Evolutionary conservation across 2,113 vertebrate species (phyloP), one percentile per base, ranked within the genome.

Genomic region (Pandion haliaetus): DNA sequence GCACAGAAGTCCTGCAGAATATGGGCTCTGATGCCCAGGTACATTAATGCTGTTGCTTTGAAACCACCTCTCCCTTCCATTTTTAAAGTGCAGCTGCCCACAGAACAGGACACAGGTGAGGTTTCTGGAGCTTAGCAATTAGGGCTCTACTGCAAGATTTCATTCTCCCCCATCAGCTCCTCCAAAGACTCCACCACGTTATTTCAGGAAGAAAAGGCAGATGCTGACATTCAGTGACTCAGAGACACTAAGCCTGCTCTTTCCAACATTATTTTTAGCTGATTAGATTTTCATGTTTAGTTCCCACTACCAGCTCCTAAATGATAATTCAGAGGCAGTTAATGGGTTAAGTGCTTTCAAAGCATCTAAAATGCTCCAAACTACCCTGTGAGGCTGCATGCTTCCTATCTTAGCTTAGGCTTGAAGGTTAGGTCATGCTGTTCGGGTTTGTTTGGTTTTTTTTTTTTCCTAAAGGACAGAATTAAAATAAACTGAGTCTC

Each of bases 141-240:
- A 85, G 42, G n/a, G 49, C 59, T 81, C 29, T n/a, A 15, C 38
- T 36, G 55, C 20, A 18, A 72, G 58, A 55, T 58, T 52, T 36
- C 21, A 6, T 29, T 66, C 32, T 32, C 42, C 26, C 17, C 12
- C 24, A 19, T 2, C 34, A 49, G 79, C 82, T 77, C 50, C 88
- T 77, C 70, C 49, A 34, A 85, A 95, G 74, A 47, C 45, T 92
- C 65, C 66, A 45, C 24, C 14, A 47, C 58, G 24, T 94, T 74
- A 93, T 89, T 79, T 86, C 52, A 82, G 85, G 82, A 54, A 77
- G 82, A 93, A 93, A 76, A 94, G 93, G 70, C 93, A 87, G 91
- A 93, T 82, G 54, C 92, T 54, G 88, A 93, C 54, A 84, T 67
- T 81, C 31, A 26, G 91, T 95, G 96, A 95, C 93, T 93, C 96